These are phyloP conservation scores for Euborellia annulipes DNA, from an alignment of 1,140 invertebrate species.

Conservation along the genomic window DNA sequence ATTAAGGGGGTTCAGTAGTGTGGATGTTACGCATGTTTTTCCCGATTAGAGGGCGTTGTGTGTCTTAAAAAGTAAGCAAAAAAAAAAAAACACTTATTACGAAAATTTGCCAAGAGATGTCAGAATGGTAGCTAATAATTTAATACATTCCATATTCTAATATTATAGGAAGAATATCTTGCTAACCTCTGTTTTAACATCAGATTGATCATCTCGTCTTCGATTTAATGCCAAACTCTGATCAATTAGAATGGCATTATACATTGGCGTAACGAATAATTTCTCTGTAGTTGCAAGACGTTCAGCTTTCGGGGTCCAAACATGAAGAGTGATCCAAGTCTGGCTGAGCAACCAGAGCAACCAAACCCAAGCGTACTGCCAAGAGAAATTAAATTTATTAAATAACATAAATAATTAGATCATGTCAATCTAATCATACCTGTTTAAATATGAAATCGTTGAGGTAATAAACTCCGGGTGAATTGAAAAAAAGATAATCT, in stretches of 20 bases:
- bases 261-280: constrained; percentile 90
- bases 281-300: constrained; percentile 90
- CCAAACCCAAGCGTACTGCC: constrained; percentile 78
- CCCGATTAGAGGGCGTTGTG: too few relatives aligned
- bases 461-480: constrained; percentile 62
- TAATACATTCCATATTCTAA: too few relatives aligned
- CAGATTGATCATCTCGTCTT: constrained; percentile 80
- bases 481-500: constrained; percentile 79
- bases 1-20: too few relatives aligned
- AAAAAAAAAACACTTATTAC: too few relatives aligned
- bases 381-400: not conserved
- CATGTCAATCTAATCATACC: constrained; percentile 18
- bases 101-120: too few relatives aligned
- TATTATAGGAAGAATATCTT: too few relatives aligned
- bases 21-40: too few relatives aligned
- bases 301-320: constrained; percentile 95
- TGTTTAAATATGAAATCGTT: constrained; percentile 73
- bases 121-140: too few relatives aligned
- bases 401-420: too few relatives aligned
- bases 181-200: constrained; percentile 79
- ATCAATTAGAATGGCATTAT: constrained; percentile 81
- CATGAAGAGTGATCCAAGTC: constrained; percentile 89
- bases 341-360: constrained; percentile 86
- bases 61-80: too few relatives aligned
- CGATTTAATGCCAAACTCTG: constrained; percentile 92